A percentile compares a stretch with the other conserved stretches of the same genome.
phyloP scores from a whole-genome alignment of 2,797 vertebrate genomes.

The Lophotriccus pileatus region DNA sequence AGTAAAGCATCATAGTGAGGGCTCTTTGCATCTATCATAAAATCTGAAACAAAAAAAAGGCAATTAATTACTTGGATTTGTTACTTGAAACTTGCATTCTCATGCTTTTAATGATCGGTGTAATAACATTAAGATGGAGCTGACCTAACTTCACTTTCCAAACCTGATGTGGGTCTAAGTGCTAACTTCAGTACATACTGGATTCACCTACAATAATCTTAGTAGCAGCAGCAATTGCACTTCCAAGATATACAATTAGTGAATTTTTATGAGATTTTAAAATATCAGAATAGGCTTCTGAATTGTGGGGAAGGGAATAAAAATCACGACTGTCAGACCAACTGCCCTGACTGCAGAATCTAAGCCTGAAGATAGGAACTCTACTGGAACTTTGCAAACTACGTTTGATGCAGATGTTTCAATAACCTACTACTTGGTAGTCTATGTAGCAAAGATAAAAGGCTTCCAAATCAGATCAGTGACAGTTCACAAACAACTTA shows the following conservation, averaged over 20 bases:
- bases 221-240: background rate
- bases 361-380: background rate
- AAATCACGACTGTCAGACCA: background rate
- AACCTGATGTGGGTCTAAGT: background rate
- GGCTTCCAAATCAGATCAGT: background rate
- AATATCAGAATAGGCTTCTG: background rate
- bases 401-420: background rate
- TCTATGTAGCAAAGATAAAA: background rate
- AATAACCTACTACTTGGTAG: background rate
- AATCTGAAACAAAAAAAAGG: constrained; percentile 57
- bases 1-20: constrained; percentile 83
- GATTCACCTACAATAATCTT: background rate
- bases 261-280: background rate
- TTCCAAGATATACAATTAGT: background rate
- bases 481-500: background rate
- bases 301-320: background rate
- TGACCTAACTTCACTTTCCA: background rate
- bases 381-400: background rate
- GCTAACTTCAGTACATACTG: background rate
- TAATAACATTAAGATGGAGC: background rate
- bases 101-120: background rate
- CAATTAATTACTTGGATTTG: background rate
- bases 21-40: constrained; percentile 69
- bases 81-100: background rate
- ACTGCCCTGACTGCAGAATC: background rate